Percentiles rank a stretch among this genome's conserved stretches.
Conservation (phyloP, 2,113 vertebrate species). For the Onychostoma macrolepis region DNA sequence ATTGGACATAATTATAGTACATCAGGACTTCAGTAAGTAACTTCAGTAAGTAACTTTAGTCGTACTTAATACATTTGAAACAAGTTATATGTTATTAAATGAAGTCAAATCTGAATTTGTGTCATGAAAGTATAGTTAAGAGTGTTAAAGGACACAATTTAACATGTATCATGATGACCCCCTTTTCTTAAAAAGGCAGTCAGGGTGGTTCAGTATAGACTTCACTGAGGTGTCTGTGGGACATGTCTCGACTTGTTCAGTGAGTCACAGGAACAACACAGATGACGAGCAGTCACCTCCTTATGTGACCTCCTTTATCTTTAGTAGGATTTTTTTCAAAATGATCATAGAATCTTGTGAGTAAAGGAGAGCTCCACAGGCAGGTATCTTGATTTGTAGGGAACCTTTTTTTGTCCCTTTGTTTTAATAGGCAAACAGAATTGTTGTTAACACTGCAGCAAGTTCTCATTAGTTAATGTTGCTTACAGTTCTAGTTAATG, state of each 20-base stretch:
- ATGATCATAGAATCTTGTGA: neutral
- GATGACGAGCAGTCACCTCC: neutral
- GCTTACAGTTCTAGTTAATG: neutral
- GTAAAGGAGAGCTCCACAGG: neutral
- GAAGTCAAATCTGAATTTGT: neutral
- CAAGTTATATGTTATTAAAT: neutral
- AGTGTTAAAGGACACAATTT: neutral
- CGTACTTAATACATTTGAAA: neutral
- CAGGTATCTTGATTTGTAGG: neutral
- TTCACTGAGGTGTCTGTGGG: neutral
- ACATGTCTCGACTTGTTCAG: conserved; percentile 18
- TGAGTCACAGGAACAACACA: conserved; percentile 25
- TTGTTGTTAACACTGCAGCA: neutral
- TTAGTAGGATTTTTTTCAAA: neutral
- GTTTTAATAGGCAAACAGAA: neutral
- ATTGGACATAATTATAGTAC: neutral
- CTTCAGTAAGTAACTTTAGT: neutral
- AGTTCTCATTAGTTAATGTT: neutral
- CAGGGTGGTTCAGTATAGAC: neutral
- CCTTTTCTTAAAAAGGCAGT: neutral
- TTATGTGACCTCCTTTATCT: neutral
- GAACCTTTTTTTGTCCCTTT: neutral
- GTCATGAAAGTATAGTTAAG: neutral
- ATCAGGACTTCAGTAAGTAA: neutral
- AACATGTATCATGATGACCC: neutral